Base-by-base conservation (phyloP, 1,140 invertebrate species). In the Tetramorium simillimum region DNA sequence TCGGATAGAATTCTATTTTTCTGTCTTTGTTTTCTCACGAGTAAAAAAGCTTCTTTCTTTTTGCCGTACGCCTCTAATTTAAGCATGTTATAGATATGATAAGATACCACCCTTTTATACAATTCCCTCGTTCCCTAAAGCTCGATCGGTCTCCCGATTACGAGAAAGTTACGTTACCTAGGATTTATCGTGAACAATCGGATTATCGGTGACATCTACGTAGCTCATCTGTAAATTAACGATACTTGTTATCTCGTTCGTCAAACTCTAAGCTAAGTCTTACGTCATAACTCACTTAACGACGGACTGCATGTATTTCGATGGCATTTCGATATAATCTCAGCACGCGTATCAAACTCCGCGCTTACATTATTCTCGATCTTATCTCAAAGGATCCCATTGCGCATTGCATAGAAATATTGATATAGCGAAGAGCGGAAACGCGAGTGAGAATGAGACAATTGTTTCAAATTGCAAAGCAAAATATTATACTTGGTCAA, bases 61-160 rank as follows among this genome's bases (percentile, higher is more conserved):
- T 88, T 85, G 88, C 76, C 84, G 73, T 86, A 87, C 78, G 85
- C 85, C 60, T 88, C 90, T 92, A 93, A 86, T 88, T 87, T 91
- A 94, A 94, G 93, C 93, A 92, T 85, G 78, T 93, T 92, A 90
- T 90, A 93, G 92, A 92, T 93, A 93, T 92, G 92, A 92, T 91
- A 88, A 91, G 80, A 89, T 91, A 89, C 69, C 87, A 82, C 82
- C n/a, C 9, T 51, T 33, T 60, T 85, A 85, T 53, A 89, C 87
- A 88, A 58, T 56, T 56, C 46, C 37, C 60, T 10, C 80, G 56
- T 72, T 72, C 58, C 43, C 73, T 78, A 78, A 88, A 88, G 73
- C 28, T 88, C 87, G 75, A 86, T 80, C 87, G 86, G 76, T 88
- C 63, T 21, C 37, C 53, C 69, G 62, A 73, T 77, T 85, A 56